A percentile compares a stretch with the other conserved stretches of the same genome.
These are phyloP conservation scores for Coptotermes formosanus DNA, from an alignment of 1,140 invertebrate genomes.

Conservation along the genomic window DNA sequence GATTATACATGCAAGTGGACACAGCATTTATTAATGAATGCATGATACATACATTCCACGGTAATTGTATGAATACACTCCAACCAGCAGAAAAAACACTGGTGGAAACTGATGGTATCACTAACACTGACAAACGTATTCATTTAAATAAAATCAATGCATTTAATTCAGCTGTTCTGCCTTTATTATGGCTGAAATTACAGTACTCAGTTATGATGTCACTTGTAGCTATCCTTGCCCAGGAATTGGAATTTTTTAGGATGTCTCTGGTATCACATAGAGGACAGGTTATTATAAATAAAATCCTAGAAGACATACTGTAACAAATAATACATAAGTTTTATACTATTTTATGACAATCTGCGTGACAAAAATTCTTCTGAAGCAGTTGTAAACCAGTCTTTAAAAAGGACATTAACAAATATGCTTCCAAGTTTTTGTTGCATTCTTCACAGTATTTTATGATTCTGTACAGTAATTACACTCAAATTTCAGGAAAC, in stretches of 20 bases:
- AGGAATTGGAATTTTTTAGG: background rate
- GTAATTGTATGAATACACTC: too few species aligned
- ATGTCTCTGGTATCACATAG: background rate
- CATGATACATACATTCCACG: too few species aligned
- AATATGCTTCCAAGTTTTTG: background rate
- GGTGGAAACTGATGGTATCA: too few species aligned
- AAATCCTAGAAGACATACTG: background rate
- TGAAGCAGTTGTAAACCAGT: background rate
- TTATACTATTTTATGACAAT: too few species aligned
- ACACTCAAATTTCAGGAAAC: background rate
- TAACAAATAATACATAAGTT: background rate
- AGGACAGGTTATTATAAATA: background rate
- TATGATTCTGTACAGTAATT: background rate
- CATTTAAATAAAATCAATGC: too few species aligned
- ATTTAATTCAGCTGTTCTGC: background rate
- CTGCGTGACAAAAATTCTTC: too few species aligned
- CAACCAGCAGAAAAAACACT: too few species aligned
- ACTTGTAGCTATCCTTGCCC: background rate
- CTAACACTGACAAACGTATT: too few species aligned
- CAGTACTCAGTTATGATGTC: background rate
- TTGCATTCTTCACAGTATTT: background rate
- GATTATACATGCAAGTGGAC: too few species aligned
- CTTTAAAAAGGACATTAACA: background rate
- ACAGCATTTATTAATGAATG: too few species aligned
- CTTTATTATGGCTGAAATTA: constrained; percentile 2